Conservation (phyloP, 2,797 vertebrate species). For the Rhinella marina region DNA sequence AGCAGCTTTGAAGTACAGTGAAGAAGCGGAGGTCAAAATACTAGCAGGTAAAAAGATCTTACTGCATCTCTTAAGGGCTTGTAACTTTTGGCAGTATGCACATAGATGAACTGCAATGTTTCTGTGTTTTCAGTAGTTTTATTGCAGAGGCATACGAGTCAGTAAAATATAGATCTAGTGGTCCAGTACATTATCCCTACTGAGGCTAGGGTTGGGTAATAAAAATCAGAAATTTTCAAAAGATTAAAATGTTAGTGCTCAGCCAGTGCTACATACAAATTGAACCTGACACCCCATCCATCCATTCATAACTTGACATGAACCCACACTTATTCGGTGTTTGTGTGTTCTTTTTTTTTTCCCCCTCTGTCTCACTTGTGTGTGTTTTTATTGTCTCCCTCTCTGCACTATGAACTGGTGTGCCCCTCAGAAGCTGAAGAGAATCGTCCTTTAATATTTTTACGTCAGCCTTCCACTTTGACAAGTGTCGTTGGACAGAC, state of each 20-base stretch:
- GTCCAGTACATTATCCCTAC: not conserved
- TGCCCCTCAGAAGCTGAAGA: slow-evolving; percentile 78
- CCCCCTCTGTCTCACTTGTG: not conserved
- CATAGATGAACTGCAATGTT: not conserved
- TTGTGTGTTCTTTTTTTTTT: not conserved
- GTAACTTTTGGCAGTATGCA: not conserved
- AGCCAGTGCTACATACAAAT: not conserved
- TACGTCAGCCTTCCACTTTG: slow-evolving; percentile 77
- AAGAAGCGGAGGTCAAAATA: slow-evolving; percentile 87
- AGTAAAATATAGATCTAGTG: not conserved
- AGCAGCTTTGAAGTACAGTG: slow-evolving; percentile 86
- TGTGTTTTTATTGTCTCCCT: not conserved
- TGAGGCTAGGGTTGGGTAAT: not conserved
- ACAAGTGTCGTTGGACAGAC: slow-evolving; percentile 77
- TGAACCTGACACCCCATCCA: not conserved
- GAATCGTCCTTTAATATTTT: slow-evolving; percentile 78
- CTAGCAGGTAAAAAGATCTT: slow-evolving; percentile 78
- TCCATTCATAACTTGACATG: not conserved
- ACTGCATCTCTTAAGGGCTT: not conserved
- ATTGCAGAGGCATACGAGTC: not conserved
- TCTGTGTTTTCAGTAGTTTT: not conserved
- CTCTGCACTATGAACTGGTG: not conserved
- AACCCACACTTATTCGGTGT: too few species aligned
- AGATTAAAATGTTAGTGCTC: not conserved
- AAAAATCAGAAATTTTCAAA: not conserved